These are phyloP conservation scores for Hirudinaria manillensis DNA, from an alignment of 2,888 invertebrate genomes.

Conservation along the genomic window DNA sequence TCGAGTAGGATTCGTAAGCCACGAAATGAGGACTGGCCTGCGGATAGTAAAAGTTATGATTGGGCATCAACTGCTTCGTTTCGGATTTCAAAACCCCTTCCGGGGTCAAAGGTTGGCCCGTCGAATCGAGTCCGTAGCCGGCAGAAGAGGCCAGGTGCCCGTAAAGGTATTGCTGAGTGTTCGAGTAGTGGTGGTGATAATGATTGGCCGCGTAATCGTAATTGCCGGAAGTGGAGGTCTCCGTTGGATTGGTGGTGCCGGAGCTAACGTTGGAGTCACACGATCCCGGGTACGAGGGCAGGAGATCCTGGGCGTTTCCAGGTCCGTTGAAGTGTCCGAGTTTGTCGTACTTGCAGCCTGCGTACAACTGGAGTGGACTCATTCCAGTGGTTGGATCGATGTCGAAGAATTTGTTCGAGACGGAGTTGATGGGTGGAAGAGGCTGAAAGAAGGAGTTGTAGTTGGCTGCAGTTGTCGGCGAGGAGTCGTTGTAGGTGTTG, in stretches of 20 bases:
- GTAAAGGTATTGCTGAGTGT: slow-evolving; percentile 26
- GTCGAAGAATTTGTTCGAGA: slow-evolving; percentile 21
- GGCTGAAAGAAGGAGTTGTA: background rate
- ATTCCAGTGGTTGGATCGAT: background rate
- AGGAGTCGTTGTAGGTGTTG: slow-evolving; percentile 23
- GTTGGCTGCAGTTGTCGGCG: background rate
- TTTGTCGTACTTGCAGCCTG: slow-evolving; percentile 22
- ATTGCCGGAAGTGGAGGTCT: background rate
- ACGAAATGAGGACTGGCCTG: slow-evolving; percentile 14
- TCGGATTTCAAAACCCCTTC: slow-evolving; percentile 8
- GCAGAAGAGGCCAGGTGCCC: slow-evolving; percentile 8
- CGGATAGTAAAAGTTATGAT: slow-evolving; percentile 25
- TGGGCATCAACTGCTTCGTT: slow-evolving; percentile 7
- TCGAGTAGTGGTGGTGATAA: slow-evolving; percentile 21
- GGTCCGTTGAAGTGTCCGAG: background rate
- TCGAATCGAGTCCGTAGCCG: background rate
- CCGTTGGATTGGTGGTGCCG: background rate
- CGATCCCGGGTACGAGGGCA: background rate
- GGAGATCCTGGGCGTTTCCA: background rate
- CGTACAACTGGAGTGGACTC: slow-evolving; percentile 8
- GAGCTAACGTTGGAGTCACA: background rate
- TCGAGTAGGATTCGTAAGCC: slow-evolving; percentile 27
- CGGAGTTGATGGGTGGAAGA: slow-evolving; percentile 6
- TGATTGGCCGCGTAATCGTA: slow-evolving; percentile 1
- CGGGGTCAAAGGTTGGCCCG: background rate